Conservation (phyloP, 2,113 vertebrate species). For the Heterochromis multidens region DNA sequence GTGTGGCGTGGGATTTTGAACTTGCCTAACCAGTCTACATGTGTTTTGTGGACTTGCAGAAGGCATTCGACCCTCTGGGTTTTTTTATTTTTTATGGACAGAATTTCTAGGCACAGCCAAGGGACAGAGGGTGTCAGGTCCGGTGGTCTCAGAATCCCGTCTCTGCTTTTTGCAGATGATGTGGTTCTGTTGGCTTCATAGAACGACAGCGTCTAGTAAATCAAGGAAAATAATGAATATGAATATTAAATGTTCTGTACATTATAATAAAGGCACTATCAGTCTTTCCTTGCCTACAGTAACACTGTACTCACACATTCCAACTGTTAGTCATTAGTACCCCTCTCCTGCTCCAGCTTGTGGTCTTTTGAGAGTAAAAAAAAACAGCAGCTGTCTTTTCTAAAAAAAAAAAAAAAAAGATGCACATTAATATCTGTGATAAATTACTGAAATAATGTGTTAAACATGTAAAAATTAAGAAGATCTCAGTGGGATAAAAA, state of each 20-base stretch:
- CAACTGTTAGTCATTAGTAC: not conserved
- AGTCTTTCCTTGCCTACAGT: not conserved
- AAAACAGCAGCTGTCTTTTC: not conserved
- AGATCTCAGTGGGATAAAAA: slow-evolving; percentile 5
- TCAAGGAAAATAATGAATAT: no score
- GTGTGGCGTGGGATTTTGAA: rapidly evolving
- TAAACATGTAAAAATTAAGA: slow-evolving; percentile 13
- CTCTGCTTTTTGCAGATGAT: not conserved
- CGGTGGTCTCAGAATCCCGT: not conserved
- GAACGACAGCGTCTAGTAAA: no score
- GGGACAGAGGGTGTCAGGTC: not conserved
- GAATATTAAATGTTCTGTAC: not conserved
- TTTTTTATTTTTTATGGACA: not conserved
- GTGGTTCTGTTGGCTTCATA: not conserved
- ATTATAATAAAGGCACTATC: slow-evolving; percentile 68
- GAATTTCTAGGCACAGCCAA: not conserved
- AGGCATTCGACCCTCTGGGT: not conserved
- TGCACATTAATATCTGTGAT: not conserved
- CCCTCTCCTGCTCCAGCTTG: not conserved
- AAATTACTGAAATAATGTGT: slow-evolving; percentile 2
- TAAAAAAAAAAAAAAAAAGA: not conserved
- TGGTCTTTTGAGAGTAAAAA: not conserved
- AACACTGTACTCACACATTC: not conserved
- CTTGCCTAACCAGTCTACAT: no score
- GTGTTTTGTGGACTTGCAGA: no score